Evolutionary conservation across 2,113 vertebrate genomes (phyloP), one percentile per base, ranked within the genome.

Genomic region (Neodontobutis hainanensis): DNA sequence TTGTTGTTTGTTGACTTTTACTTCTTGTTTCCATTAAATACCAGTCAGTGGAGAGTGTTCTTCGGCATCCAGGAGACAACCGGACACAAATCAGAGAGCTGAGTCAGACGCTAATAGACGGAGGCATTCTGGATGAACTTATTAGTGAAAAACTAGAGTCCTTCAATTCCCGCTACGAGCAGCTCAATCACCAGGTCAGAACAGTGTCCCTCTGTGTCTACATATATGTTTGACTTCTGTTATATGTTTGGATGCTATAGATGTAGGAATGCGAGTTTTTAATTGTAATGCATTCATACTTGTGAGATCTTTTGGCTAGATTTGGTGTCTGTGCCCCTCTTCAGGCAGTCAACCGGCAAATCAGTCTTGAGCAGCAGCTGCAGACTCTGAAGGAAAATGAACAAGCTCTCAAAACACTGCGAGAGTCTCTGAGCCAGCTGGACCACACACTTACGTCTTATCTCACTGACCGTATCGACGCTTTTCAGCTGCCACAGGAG

Each of bases 21-120:
- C 48, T 55, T 45, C 5, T 27, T 1, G 5, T 44, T 61, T 70
- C 6, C 58, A 2, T 58, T 62, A 51, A 8, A 51, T 50, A 45
- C 65, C 86, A 99, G 97, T 92, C 93, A 68, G 68, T 99, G 84
- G 97, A 99, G 87, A 93, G 91, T 8, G 94, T 96, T 57, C 89
- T 98, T 49, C 95, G 96, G 32, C 96, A 99, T 80, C 97, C 97
- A 0, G 92, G 94, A 9, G 97, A 99, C 85, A 99, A 99, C 89
- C 92, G 97, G 69, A 98, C 96, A 0, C 97, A 99, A 88, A 98
- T 99, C 87, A 93, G 96, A 64, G 97, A 99, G 82, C 93, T 99
- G 53, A 96, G 96, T 40, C 97, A 99, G 91, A 99, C 96, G 0
- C 76, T 99, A 85, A 97, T 99, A 65, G 97, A 99, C n/a, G 97